Conservation (phyloP, 1,140 invertebrate genomes). For the Mycetomoellerius zeteki region DNA sequence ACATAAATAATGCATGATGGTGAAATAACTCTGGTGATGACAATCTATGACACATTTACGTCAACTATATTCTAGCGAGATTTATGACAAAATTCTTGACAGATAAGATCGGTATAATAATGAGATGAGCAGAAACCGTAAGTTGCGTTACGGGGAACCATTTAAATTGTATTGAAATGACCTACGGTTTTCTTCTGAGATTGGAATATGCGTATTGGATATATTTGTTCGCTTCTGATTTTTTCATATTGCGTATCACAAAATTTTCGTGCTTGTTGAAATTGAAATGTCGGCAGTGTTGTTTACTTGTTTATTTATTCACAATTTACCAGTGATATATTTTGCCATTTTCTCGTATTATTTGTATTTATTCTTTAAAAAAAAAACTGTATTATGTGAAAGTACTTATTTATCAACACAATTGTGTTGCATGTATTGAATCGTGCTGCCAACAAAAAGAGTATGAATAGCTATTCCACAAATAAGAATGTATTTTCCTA, state of each 20-base stretch:
- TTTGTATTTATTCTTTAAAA: not conserved
- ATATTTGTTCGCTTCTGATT: constrained; percentile 7
- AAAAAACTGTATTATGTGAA: not conserved
- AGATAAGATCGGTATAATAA: constrained; percentile 26
- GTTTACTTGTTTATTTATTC: not conserved
- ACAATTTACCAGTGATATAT: constrained; percentile 9
- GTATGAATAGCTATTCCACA: not conserved
- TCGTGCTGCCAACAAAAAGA: not conserved
- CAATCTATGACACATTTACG: not conserved
- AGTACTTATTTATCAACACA: constrained; percentile 5
- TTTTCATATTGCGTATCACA: not conserved
- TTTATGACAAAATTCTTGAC: constrained; percentile 39
- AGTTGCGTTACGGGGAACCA: not conserved
- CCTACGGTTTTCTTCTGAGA: not conserved
- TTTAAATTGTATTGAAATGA: constrained; percentile 29
- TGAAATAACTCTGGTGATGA: not conserved
- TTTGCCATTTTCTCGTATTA: not conserved
- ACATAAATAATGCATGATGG: constrained; percentile 10
- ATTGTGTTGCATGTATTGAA: constrained; percentile 1
- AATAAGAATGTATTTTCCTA: constrained; percentile 14
- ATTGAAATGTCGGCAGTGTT: not conserved
- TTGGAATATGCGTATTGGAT: not conserved
- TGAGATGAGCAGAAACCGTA: constrained; percentile 5
- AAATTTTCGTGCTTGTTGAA: constrained; percentile 23
- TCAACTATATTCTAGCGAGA: not conserved